Conservation (phyloP, 2,113 vertebrate species). For the Clarias batrachus region DNA sequence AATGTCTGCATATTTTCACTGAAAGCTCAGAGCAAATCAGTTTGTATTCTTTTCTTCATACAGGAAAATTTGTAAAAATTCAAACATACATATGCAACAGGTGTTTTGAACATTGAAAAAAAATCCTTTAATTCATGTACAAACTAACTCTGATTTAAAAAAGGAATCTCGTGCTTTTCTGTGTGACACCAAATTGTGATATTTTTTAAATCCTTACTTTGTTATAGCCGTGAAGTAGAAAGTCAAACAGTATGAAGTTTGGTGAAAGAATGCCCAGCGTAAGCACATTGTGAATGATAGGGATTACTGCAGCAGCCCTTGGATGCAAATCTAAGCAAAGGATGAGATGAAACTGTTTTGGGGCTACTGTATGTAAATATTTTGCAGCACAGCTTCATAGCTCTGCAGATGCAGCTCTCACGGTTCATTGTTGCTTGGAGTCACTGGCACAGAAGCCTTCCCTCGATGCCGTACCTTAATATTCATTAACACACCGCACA, state of each 20-base stretch:
- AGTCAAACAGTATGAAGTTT: neutral
- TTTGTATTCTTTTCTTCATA: neutral
- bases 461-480: conserved; percentile 1
- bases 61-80: neutral
- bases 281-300: neutral
- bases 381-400: conserved; percentile 22
- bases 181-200: neutral
- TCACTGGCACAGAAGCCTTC: conserved; percentile 16
- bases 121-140: neutral
- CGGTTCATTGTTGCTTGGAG: conserved; percentile 10
- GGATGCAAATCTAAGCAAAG: neutral
- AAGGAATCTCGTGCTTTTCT: neutral
- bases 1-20: neutral
- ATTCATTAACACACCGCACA: neutral
- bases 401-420: conserved; percentile 19
- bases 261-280: neutral
- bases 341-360: neutral
- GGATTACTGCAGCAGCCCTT: neutral
- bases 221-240: neutral
- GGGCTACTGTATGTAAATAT: conserved; percentile 1
- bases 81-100: neutral
- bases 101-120: neutral
- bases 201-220: neutral
- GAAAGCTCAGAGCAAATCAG: neutral
- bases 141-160: neutral